Base-by-base conservation (phyloP, 2,113 vertebrate species). In the Equus przewalskii region DNA sequence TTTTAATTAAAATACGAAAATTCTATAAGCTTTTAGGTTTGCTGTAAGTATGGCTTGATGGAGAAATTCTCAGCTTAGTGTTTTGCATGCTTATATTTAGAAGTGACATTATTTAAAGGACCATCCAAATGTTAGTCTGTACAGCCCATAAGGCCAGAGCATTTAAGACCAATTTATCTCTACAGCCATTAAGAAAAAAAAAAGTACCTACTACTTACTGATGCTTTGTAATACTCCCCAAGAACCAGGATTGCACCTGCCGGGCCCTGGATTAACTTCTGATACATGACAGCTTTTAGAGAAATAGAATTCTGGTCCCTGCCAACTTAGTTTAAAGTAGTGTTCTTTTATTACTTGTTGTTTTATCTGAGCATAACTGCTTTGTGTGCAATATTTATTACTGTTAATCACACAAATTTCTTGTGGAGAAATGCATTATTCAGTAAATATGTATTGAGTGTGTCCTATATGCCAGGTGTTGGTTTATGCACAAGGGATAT, bases 1-100 rank as follows among this genome's bases (percentile, higher is more conserved):
- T 79, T 81, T 67, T 65, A 65, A 96, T 92, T 56, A 96, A 97
- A 76, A 84, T 22, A 12, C 78, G 33, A 85, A 88, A 89, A 86
- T 79, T 86, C 1, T 2, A 6, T n/a, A 92, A 30, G 21, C 2
- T 36, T 89, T 94, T 64, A 75, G 21, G 8, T 78, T n/a, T 44
- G 12, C 54, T 69, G 26, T 60, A 24, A 94, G 94, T 44, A 49
- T 60, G 33, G 14, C 81, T 86, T 56, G 15, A 51, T 64, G 33
- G 49, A 70, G 10, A 18, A 75, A 26, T 54, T 79, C 7, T 80
- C 73, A 75, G 9, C 28, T 85, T 86, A 33, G 36, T 41, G 19
- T 79, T 92, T 46, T 83, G 10, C 14, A 13, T 28, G 3, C 21
- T 89, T 80, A 67, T 69, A 7, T 70, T 91, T 92, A 67, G 73